A percentile compares a stretch with the other conserved stretches of the same genome.
These are phyloP conservation scores for Megaceryle alcyon DNA, from an alignment of 2,797 vertebrate species.

Conservation along the genomic window DNA sequence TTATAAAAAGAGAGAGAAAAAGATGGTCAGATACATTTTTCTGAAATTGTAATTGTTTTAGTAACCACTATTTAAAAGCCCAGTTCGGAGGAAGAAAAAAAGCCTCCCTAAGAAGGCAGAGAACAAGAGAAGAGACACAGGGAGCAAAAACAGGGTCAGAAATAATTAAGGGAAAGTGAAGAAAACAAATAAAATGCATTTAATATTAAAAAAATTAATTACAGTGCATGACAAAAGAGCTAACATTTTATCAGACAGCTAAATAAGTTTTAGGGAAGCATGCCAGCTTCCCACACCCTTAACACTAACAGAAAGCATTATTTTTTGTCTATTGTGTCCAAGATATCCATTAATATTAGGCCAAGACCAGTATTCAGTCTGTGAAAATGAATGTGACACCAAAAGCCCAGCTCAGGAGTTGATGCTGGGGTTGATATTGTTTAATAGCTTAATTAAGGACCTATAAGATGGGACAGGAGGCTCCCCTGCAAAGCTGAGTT, in stretches of 20 bases:
- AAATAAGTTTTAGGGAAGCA: neutral
- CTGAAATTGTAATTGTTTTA: neutral
- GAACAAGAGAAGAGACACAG: neutral
- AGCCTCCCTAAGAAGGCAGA: neutral
- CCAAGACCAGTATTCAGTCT: neutral
- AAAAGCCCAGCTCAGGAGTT: neutral
- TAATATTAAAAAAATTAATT: neutral
- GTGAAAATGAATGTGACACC: too few relatives aligned
- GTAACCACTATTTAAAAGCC: neutral
- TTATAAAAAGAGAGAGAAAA: conserved; percentile 3
- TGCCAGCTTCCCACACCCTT: neutral
- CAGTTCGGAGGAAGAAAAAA: neutral
- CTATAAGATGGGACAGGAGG: neutral
- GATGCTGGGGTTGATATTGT: neutral
- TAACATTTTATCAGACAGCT: neutral
- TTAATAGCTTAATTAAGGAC: neutral
- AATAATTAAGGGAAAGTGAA: neutral
- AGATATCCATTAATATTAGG: neutral
- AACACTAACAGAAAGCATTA: neutral
- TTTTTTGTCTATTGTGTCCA: neutral
- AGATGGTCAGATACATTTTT: neutral
- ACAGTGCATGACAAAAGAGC: neutral
- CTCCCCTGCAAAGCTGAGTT: neutral
- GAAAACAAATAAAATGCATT: neutral
- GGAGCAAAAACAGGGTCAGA: neutral